phyloP scores from a whole-genome alignment of 2,797 vertebrate genomes.

The Harpagifer antarcticus region DNA sequence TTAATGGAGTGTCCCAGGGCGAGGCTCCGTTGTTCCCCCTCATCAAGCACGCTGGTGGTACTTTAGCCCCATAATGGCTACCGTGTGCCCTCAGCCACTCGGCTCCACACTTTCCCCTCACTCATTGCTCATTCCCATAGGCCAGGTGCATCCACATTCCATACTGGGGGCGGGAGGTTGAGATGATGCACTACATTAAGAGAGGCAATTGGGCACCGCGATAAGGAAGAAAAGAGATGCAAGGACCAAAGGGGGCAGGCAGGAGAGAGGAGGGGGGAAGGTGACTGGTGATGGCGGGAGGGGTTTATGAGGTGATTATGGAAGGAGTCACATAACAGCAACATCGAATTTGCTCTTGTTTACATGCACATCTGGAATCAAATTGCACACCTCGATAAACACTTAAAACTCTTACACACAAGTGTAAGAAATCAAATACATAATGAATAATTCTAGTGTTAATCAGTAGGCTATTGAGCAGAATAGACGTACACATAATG shows the following conservation, averaged over 20 bases:
- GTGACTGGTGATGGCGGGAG: slow-evolving; percentile 25
- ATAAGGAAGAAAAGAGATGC: slow-evolving; percentile 23
- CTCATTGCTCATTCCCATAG: slow-evolving; percentile 79
- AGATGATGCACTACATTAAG: slow-evolving; percentile 63
- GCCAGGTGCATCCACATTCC: slow-evolving; percentile 65
- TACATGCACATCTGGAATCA: slow-evolving; percentile 49
- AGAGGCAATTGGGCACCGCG: slow-evolving; percentile 39
- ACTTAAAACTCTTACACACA: slow-evolving; percentile 6
- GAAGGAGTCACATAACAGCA: slow-evolving; percentile 52
- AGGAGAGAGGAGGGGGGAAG: slow-evolving; percentile 2
- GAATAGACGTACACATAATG: too few relatives aligned
- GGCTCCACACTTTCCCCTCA: slow-evolving; percentile 66
- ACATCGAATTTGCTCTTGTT: slow-evolving; percentile 64
- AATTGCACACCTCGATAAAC: slow-evolving; percentile 38
- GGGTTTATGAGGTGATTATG: slow-evolving; percentile 63
- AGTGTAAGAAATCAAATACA: too few relatives aligned
- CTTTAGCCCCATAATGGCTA: slow-evolving; percentile 82
- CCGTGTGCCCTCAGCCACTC: slow-evolving; percentile 71
- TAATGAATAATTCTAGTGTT: too few relatives aligned
- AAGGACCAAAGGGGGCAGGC: background rate
- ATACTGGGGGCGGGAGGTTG: slow-evolving; percentile 43
- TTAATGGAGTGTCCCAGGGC: slow-evolving; percentile 81
- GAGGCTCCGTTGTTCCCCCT: slow-evolving; percentile 78
- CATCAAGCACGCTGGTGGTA: slow-evolving; percentile 80
- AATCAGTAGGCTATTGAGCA: too few relatives aligned